Evolutionary conservation across 2,888 invertebrate genomes (phyloP), one percentile per base, ranked within the genome.

Genomic region (Campoletis raptor): DNA sequence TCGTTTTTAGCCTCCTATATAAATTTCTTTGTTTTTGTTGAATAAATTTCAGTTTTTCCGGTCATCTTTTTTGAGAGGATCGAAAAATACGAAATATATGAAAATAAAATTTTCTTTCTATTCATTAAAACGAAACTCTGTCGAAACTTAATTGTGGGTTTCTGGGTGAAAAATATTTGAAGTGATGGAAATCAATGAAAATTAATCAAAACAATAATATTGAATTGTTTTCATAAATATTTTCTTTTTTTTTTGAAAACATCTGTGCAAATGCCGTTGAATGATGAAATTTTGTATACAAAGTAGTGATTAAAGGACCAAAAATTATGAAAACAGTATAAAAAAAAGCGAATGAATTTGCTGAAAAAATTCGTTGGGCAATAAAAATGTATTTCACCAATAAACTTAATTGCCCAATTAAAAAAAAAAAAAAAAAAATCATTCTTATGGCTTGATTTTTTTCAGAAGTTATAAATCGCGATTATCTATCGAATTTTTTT

Each of bases 401-500:
- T n/a, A 37, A 30, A 21, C 52, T 30, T 37, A 21, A 37, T 36
- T 54, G 52, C 24, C n/a, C 48, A 52, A 73, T 30, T 48, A 36
- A 73, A 73, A 73, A 52, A 73, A 36, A 48, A 73, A 24, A 21
- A 21, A 21, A 12, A 69, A 52, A 48, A 52, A 36, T 36, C 36
- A 52, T 73, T 21, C 10, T 36, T 21, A 54, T 52, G 54, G 52
- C 36, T n/a, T 2, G 5, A n/a, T 24, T 74, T 74, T 74, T 57
- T 61, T 74, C 8, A 36, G 78, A 21, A 57, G 37, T 72, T 24
- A 42, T 42, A 18, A 24, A 48, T 69, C 81, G 67, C 24, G 42
- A 74, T 74, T 57, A 54, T 74, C 48, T 21, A 52, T 61, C 61
- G 67, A 77, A 70, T 12, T 76, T 70, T 37, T 15, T 15, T 45